These are phyloP conservation scores for Ostrea denselamellosa DNA, from an alignment of 1,140 invertebrate species.

Conservation along the genomic window DNA sequence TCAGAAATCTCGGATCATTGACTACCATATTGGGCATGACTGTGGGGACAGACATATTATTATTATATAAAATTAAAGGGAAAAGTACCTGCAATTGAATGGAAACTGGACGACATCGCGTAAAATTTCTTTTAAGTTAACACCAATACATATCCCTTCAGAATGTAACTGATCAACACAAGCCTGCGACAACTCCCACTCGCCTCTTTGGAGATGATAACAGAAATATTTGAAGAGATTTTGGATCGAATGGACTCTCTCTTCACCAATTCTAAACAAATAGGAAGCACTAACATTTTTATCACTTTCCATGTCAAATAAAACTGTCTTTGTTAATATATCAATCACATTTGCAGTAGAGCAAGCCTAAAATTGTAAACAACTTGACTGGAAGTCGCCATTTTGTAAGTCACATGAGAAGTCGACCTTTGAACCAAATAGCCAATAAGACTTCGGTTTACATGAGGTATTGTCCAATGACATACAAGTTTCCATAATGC, in stretches of 20 bases:
- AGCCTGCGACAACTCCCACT: slow-evolving; percentile 76
- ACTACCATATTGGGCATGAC: too few relatives aligned
- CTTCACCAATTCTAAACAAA: slow-evolving; percentile 53
- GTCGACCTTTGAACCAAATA: slow-evolving; percentile 50
- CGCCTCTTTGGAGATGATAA: slow-evolving; percentile 75
- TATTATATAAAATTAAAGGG: slow-evolving; percentile 44
- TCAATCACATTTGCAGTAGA: not conserved
- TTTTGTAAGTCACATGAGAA: slow-evolving; percentile 56
- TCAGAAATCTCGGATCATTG: too few relatives aligned
- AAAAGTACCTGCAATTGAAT: slow-evolving; percentile 69
- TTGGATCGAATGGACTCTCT: slow-evolving; percentile 61
- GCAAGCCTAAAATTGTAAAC: not conserved
- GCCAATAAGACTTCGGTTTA: slow-evolving; percentile 41
- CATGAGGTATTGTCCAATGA: slow-evolving; percentile 14
- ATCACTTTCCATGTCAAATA: not conserved
- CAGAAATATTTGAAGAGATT: slow-evolving; percentile 74
- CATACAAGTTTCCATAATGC: slow-evolving; percentile 1
- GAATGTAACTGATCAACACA: slow-evolving; percentile 63
- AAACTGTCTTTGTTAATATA: not conserved
- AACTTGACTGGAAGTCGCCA: slow-evolving; percentile 29
- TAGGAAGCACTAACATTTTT: slow-evolving; percentile 15
- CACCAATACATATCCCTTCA: not conserved
- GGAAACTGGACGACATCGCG: slow-evolving; percentile 65
- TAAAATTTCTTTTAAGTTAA: slow-evolving; percentile 62
- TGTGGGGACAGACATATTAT: too few relatives aligned